These are phyloP conservation scores for Baryphthengus martii DNA, from an alignment of 2,113 vertebrate species.

Conservation along the genomic window DNA sequence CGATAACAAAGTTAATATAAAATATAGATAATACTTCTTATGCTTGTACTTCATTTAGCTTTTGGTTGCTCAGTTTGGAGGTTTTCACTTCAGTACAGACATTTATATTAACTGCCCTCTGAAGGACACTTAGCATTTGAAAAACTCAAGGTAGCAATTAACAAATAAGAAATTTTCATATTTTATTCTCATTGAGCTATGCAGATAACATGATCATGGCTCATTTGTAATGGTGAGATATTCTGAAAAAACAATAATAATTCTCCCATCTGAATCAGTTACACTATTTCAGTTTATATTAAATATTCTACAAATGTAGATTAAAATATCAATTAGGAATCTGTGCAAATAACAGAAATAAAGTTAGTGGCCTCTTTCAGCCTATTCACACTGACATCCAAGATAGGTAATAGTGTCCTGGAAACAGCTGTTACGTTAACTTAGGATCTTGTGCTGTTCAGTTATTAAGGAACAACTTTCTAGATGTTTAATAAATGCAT, in stretches of 20 bases:
- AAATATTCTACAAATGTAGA: not conserved
- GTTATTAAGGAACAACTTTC: not conserved
- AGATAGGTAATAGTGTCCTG: not conserved
- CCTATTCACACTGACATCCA: rapidly evolving
- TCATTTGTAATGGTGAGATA: not conserved
- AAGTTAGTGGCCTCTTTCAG: not conserved
- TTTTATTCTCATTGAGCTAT: not conserved
- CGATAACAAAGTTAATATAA: not conserved
- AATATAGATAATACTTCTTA: not conserved
- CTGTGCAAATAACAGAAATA: not conserved
- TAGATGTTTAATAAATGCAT: not conserved
- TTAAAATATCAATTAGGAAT: not conserved
- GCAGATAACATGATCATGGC: not conserved
- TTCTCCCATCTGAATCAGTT: not conserved
- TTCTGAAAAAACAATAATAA: not conserved
- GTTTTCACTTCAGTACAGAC: not conserved
- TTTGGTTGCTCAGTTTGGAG: not conserved
- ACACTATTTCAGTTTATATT: not conserved
- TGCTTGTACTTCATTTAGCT: not conserved
- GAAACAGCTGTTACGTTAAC: not conserved
- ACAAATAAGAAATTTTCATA: not conserved
- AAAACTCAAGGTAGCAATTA: not conserved
- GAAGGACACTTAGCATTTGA: not conserved
- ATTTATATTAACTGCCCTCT: not conserved
- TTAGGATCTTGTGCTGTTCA: not conserved